Base-by-base conservation (phyloP, 2,888 invertebrate genomes). In the Neoitamus cyanurus region DNA sequence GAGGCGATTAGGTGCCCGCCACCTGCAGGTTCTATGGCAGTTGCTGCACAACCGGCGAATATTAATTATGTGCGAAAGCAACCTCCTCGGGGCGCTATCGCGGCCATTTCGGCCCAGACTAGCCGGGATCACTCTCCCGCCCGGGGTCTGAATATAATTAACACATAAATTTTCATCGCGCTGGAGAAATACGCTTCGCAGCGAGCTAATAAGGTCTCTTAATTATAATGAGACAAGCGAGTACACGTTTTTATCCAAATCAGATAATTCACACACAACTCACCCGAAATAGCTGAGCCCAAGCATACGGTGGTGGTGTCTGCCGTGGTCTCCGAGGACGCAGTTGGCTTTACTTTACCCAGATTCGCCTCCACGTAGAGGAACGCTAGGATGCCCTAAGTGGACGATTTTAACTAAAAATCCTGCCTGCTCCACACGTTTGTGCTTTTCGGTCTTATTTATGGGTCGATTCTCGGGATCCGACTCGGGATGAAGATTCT, bases 171-270 rank as follows among this genome's bases (percentile, higher is more conserved):
- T 84, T n/a, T 77, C 73, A 48, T 84, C 36, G 25, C 75, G 84
- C 7, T 9, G 36, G n/a, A 84, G 36, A 84, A 82, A 36, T 69
- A 82, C 82, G 37, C n/a, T n/a, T 69, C 9, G 31, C 58, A 30
- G 34, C 20, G n/a, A 82, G 69, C 13, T 86, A 85, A 86, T 86
- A 86, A 85, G 86, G 85, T 77, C 82, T 86, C 86, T 86, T 86
- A 86, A 86, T 86, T 86, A 86, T 86, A 86, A 86, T 86, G 85
- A 86, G 86, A 86, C 84, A 86, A 84, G 73, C 82, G 80, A 72
- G 83, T 83, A 85, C 84, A 85, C 82, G 84, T 69, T 85, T 84
- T 84, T 83, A 83, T 82, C 83, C 84, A 83, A 84, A 85, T 85
- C 85, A 85, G 85, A 85, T 85, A 85, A 85, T 85, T 84, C 84